These are phyloP conservation scores for Ellobium chinense DNA, from an alignment of 2,888 invertebrate genomes.

Conservation along the genomic window DNA sequence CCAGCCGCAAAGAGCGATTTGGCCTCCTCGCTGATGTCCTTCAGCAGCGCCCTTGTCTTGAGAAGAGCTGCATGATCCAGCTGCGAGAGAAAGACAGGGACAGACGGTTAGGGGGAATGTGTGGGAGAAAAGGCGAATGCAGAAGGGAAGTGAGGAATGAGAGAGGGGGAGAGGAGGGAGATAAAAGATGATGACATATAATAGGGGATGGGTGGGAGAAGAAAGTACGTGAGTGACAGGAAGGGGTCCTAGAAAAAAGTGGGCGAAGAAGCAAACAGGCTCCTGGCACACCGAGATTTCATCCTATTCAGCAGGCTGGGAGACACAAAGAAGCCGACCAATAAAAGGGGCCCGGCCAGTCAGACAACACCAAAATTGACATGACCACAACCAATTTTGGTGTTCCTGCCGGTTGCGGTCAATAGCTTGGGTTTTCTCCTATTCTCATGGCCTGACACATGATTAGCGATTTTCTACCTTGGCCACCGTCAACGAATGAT, in stretches of 20 bases:
- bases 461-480: not conserved
- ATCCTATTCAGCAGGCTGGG: not conserved
- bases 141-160: not conserved
- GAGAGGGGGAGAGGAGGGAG: conserved; percentile 13
- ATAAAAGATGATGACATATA: conserved; percentile 12
- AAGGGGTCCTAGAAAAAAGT: not conserved
- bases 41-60: not conserved
- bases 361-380: conserved; percentile 18
- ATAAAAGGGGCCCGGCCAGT: not conserved
- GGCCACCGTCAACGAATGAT: too few relatives aligned
- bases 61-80: not conserved
- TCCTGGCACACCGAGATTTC: not conserved
- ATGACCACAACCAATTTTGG: conserved; percentile 12
- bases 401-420: not conserved
- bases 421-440: not conserved
- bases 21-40: not conserved
- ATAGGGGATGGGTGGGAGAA: conserved; percentile 16
- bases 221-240: not conserved
- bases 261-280: not conserved
- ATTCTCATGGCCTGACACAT: not conserved
- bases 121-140: not conserved
- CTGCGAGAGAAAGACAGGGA: conserved; percentile 19
- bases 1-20: conserved; percentile 39
- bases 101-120: not conserved
- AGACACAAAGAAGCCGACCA: not conserved